These are phyloP conservation scores for Porites divaricata DNA, from an alignment of 92 coral and sea anemone genomes.

Conservation along the genomic window DNA sequence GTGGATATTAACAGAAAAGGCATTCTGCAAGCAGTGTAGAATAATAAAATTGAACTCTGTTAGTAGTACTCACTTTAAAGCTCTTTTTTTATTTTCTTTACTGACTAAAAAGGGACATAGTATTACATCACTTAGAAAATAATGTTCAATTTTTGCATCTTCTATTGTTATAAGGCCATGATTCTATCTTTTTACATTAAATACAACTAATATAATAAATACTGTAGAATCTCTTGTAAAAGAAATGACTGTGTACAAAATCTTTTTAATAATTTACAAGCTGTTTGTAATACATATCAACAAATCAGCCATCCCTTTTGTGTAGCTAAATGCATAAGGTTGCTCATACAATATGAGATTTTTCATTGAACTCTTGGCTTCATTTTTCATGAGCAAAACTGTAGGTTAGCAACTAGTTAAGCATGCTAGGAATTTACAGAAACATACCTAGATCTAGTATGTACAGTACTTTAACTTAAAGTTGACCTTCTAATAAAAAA, in stretches of 20 bases:
- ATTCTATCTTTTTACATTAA: neutral
- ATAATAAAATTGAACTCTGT: too few relatives aligned
- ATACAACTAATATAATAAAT: neutral
- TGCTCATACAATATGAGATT: neutral
- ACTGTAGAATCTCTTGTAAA: neutral
- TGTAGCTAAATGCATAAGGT: neutral
- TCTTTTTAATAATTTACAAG: neutral
- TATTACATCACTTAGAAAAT: too few relatives aligned
- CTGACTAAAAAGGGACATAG: too few relatives aligned
- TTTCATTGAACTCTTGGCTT: neutral
- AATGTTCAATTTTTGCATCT: neutral
- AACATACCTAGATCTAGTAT: neutral
- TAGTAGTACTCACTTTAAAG: too few relatives aligned
- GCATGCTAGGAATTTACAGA: neutral
- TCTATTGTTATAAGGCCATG: neutral
- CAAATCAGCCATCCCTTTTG: neutral
- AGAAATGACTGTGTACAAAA: neutral
- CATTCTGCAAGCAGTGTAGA: too few relatives aligned
- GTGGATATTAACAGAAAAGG: too few relatives aligned
- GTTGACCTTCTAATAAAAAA: neutral
- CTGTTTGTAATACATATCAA: neutral
- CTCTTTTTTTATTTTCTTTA: too few relatives aligned
- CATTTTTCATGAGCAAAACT: neutral
- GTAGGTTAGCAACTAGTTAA: neutral
- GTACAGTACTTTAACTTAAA: neutral